Evolutionary conservation across 2,888 invertebrate species (phyloP), one percentile per base, ranked within the genome.

Genomic region (Lamproptera curius): DNA sequence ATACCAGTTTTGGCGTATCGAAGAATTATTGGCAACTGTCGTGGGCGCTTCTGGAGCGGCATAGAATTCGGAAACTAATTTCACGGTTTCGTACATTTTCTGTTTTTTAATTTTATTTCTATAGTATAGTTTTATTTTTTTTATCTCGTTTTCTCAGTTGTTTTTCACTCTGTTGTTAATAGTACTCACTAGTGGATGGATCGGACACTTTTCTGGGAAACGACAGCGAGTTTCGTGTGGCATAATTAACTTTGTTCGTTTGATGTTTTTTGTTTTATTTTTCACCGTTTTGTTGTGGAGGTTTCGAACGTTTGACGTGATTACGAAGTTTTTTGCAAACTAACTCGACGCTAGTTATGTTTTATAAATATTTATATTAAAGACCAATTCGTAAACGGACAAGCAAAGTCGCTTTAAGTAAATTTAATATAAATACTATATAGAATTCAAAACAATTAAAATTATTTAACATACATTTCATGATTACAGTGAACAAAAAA

Each of bases 1-100:
- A 70, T 70, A 75, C 76, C 76, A 75, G 76, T 76, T 76, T 75
- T 70, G 67, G 67, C 63, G 63, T 59, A 60, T 56, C 56, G 56
- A 64, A 65, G 64, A 64, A 65, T 68, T 65, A 68, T 68, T 68
- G 3, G 65, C 62, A 63, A 63, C 62, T 65, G 60, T 50, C 45
- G 43, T 54, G 61, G 65, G 58, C 56, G 58, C 58, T 60, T 61
- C 58, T 57, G 46, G 56, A 57, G 54, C 50, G 50, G 55, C 51
- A 48, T 57, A 61, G 58, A 58, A 41, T 34, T 47, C 44, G 48
- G 55, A 54, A 36, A 42, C 39, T 39, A 43, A 48, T 48, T 50
- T 45, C 50, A 45, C 50, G 50, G 13, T 11, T 35, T 23, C 34
- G 23, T 26, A 15, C 10, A 8, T n/a, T n/a, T 15, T 17, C 13